Conservation (phyloP, 1,140 invertebrate genomes). For the Lepidurus arcticus region DNA sequence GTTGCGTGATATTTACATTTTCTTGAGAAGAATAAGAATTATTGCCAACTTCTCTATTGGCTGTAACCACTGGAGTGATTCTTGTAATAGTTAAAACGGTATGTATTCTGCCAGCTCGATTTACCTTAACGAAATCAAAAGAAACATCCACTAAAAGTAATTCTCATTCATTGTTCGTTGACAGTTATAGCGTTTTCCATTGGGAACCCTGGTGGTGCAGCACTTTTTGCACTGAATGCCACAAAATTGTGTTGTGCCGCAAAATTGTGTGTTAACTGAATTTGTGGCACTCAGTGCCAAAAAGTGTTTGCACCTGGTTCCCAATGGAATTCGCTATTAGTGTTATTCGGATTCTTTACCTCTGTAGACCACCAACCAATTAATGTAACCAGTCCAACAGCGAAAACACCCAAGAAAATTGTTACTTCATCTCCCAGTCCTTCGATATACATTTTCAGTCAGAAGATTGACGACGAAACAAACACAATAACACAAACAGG, state of each 20-base stretch:
- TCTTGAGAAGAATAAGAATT: no score
- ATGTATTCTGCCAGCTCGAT: background rate
- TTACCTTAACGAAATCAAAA: constrained; percentile 16
- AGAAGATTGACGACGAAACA: background rate
- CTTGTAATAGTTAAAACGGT: background rate
- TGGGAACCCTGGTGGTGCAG: no score
- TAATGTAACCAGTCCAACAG: constrained; percentile 55
- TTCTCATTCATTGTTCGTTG: constrained; percentile 37
- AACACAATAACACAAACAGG: background rate
- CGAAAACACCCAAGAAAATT: constrained; percentile 58
- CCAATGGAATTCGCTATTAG: no score
- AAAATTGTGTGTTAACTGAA: no score
- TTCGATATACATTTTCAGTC: constrained; percentile 47
- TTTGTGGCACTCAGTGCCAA: no score
- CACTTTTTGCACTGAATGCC: no score
- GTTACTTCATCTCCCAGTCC: constrained; percentile 77
- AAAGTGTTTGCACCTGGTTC: no score
- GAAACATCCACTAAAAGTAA: constrained; percentile 38
- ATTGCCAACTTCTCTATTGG: background rate
- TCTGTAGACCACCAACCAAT: constrained; percentile 68
- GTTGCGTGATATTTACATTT: no score
- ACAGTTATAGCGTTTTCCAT: no score
- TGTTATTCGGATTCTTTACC: constrained; percentile 42
- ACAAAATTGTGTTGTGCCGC: no score
- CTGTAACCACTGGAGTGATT: background rate